A percentile compares a stretch with the other conserved stretches of the same genome.
These are phyloP conservation scores for Nannospalax galili DNA, from an alignment of 2,113 vertebrate genomes.

Conservation along the genomic window DNA sequence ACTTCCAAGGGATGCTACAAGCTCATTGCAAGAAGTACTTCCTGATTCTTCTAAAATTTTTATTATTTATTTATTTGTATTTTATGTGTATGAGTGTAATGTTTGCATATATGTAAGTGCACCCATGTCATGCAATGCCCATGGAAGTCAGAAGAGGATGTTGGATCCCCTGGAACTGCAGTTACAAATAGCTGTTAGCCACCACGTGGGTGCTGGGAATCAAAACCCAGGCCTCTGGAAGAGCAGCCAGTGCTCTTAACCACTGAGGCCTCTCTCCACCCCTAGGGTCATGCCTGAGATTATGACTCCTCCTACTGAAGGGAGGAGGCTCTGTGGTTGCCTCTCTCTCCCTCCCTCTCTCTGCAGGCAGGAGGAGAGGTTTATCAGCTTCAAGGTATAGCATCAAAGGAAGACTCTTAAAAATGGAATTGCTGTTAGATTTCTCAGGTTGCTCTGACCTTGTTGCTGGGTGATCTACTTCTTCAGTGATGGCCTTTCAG, in stretches of 20 bases:
- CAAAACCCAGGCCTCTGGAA: too few relatives aligned
- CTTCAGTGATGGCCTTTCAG: not conserved
- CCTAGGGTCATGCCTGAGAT: not conserved
- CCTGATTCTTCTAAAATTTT: not conserved
- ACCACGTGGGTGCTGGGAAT: too few relatives aligned
- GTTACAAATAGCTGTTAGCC: too few relatives aligned
- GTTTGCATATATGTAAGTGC: too few relatives aligned
- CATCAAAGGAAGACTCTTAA: not conserved
- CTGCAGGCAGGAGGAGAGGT: not conserved
- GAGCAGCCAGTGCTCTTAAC: too few relatives aligned
- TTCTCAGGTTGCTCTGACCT: not conserved
- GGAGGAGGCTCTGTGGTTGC: not conserved
- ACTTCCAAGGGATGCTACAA: not conserved
- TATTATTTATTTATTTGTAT: too few relatives aligned
- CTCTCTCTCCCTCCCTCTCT: not conserved
- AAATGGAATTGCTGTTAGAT: not conserved
- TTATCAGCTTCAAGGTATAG: not conserved
- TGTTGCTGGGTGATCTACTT: not conserved
- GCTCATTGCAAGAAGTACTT: not conserved
- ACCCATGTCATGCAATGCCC: too few relatives aligned
- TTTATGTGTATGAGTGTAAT: too few relatives aligned
- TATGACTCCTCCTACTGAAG: not conserved
- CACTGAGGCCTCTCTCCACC: too few relatives aligned
- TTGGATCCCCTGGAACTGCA: too few relatives aligned
- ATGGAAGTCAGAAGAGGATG: too few relatives aligned